These are phyloP conservation scores for Cossypha dichroa DNA, from an alignment of 2,797 vertebrate genomes.

Conservation along the genomic window DNA sequence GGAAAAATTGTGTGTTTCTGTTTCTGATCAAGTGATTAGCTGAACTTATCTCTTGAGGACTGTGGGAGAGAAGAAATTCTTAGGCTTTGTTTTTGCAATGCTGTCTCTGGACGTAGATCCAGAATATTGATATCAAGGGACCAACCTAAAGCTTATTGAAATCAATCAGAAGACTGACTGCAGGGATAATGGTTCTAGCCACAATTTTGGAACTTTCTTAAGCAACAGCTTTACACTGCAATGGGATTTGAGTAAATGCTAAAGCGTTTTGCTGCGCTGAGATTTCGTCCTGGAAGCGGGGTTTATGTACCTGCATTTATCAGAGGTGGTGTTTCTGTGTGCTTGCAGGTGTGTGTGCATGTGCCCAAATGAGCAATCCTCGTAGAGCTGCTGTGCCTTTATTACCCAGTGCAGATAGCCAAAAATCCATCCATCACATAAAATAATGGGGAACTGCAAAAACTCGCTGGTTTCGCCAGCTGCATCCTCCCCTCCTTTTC, in stretches of 20 bases:
- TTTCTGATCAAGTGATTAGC: constrained; percentile 10
- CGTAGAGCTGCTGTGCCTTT: neutral
- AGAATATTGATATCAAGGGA: neutral
- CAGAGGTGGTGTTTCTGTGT: neutral
- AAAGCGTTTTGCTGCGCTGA: neutral
- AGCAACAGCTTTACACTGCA: neutral
- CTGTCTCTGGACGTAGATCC: neutral
- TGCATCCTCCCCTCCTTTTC: neutral
- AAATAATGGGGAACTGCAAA: neutral
- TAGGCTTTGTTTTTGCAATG: neutral
- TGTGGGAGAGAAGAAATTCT: neutral
- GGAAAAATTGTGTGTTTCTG: neutral
- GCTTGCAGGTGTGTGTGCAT: neutral
- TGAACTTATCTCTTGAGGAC: neutral
- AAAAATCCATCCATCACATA: neutral
- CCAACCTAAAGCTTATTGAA: constrained; percentile 8
- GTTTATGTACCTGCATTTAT: neutral
- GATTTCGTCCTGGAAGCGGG: neutral
- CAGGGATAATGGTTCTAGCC: neutral
- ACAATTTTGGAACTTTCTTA: neutral
- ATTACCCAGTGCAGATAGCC: neutral
- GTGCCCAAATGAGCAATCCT: neutral
- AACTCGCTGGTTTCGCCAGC: neutral
- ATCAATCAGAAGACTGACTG: constrained; percentile 32
- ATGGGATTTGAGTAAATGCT: neutral